Evolutionary conservation across 1,140 invertebrate genomes (phyloP), one percentile per base, ranked within the genome.

Genomic region (Orchestia grillus): DNA sequence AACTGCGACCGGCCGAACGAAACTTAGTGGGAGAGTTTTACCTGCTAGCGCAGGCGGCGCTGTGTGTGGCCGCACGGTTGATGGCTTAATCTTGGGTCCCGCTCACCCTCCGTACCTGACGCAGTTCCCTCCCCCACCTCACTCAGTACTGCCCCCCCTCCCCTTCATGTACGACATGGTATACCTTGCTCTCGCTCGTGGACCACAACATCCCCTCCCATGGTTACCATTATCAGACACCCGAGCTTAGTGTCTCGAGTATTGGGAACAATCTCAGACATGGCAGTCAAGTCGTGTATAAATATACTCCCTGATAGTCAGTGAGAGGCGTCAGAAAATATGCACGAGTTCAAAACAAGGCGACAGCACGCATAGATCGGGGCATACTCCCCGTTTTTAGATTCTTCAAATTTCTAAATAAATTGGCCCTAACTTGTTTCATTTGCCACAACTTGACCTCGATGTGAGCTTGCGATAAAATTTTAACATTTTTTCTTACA

Each of bases 81-180:
- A 96, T 96, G 96, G 96, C 96, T 96, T 96, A 96, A 96, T 96
- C 96, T 96, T 41, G 96, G 88, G 57, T 90, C 42, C 94, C 42
- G 45, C 92, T 77, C 62, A 23, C 62, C 62, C 62, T 19, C 62
- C 28, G 62, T 53, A 19, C 62, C 62, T 77, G 15, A 53, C n/a
- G n/a, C n/a, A n/a, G n/a, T n/a, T n/a, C 47, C 47, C 47, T 53
- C 41, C 90, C 11, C 43, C 11, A 28, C 96, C 95, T 87, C 96
- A 53, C 6, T 40, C 90, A 53, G 90, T 88, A 42, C 43, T 95
- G 62, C 95, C 43, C 28, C 40, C 8, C 95, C n/a, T 11, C 53
- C 87, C 19, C 47, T 53, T 42, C 1, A 43, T 53, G 42, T 95
- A 36, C 47, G 87, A 44, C 95, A 87, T 53, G 19, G 92, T n/a